phyloP scores from a whole-genome alignment of 2,888 invertebrate species.

The Noctua fimbriata region DNA sequence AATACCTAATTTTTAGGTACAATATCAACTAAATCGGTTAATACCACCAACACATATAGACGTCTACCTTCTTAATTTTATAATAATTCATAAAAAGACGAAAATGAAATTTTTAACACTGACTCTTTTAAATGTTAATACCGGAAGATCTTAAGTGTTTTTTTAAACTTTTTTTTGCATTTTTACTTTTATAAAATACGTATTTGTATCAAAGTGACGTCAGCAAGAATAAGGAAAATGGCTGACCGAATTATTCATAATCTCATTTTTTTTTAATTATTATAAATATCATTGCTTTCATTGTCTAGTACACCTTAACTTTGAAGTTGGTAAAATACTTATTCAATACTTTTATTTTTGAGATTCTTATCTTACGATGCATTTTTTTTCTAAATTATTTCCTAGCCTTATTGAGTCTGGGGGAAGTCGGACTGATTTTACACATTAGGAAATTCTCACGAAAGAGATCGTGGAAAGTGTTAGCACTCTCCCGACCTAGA shows the following conservation, averaged over 20 bases:
- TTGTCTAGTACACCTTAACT: constrained; percentile 85
- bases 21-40: constrained; percentile 89
- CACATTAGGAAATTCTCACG: constrained; percentile 63
- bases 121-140: constrained; percentile 78
- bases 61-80: constrained; percentile 88
- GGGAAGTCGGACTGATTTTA: constrained; percentile 82
- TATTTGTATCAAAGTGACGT: constrained; percentile 89
- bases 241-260: constrained; percentile 84
- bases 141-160: constrained; percentile 89
- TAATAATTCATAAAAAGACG: constrained; percentile 88
- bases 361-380: constrained; percentile 89
- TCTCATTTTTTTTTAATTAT: constrained; percentile 74
- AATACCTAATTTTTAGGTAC: constrained; percentile 87
- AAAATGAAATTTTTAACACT: constrained; percentile 86
- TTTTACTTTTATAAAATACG: constrained; percentile 88
- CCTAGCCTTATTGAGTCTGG: constrained; percentile 84
- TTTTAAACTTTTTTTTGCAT: constrained; percentile 80
- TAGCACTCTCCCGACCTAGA: constrained; percentile 47
- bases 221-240: constrained; percentile 87
- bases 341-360: constrained; percentile 88
- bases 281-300: constrained; percentile 90
- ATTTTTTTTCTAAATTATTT: constrained; percentile 85
- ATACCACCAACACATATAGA: constrained; percentile 87
- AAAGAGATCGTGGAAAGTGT: constrained; percentile 67
- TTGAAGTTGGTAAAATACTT: constrained; percentile 89